Percentiles rank a stretch among this genome's conserved stretches.
These are phyloP conservation scores for Amphipoea lucens DNA, from an alignment of 2,888 invertebrate genomes.

Conservation along the genomic window DNA sequence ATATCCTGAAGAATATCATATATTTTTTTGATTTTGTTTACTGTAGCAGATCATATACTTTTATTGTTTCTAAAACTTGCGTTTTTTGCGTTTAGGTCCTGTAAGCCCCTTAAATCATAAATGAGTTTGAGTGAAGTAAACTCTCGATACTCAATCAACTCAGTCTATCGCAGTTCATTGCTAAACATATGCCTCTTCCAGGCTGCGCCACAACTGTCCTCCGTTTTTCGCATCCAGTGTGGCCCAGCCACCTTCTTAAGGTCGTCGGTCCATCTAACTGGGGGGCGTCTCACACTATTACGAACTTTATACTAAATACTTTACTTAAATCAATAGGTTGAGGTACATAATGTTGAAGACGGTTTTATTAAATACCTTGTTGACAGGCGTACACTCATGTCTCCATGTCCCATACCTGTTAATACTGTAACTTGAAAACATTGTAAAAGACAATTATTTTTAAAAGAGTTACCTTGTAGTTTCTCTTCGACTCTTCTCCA, in stretches of 20 bases:
- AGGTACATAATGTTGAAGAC: neutral
- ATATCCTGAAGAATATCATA: no score
- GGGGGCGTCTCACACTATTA: no score
- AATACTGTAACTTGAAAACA: neutral
- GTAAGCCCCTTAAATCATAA: no score
- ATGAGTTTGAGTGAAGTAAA: neutral
- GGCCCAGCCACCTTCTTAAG: neutral
- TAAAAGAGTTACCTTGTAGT: neutral
- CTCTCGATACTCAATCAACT: neutral
- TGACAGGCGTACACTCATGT: neutral
- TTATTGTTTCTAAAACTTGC: no score
- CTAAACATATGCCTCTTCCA: neutral
- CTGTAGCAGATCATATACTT: no score
- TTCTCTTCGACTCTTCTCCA: neutral
- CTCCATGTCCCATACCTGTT: neutral
- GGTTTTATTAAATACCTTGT: neutral
- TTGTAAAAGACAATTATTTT: neutral
- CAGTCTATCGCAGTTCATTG: neutral
- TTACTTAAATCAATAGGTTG: neutral
- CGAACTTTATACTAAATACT: no score
- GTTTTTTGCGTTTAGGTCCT: no score
- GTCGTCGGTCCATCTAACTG: neutral
- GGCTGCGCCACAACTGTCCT: neutral
- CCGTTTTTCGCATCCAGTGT: neutral
- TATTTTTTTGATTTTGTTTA: no score